Base-by-base conservation (phyloP, 92 coral and sea anemone species). In the Porites cylindrica region DNA sequence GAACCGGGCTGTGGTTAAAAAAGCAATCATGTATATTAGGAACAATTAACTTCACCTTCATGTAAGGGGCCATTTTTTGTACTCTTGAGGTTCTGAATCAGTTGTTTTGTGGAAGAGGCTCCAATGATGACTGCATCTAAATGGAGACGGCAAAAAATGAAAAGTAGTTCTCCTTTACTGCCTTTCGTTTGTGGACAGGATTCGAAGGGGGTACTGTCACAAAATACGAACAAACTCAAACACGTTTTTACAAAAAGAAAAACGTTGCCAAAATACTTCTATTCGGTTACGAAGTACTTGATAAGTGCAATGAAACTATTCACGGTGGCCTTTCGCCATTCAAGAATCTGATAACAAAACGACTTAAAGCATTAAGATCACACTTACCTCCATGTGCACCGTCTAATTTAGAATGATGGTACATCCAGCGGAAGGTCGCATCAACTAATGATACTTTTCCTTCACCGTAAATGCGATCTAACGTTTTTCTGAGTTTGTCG, bases 51-150 rank as follows among this genome's bases (percentile, higher is more conserved):
- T 85, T 75, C 54, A 96, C 98, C 96, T 85, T 95, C 91, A 72
- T 96, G 95, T 61, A 96, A 88, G 58, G 96, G 94, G 19, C 94
- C 99, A 60, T 89, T 81, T 72, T 76, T 78, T 66, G 90, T 70
- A 64, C 91, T 92, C 80, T 89, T 79, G 8, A 94, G 60, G 77
- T 93, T 96, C 84, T 89, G 82, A 76, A 91, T 80, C 76, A 96
- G 61, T 26, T 94, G 98, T 23, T 83, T 74, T 32, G 77, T 58
- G 0, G 92, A 92, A 13, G 99, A 93, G 14, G 96, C 99, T 60
- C 99, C 99, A 75, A 96, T 89, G 74, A 96, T 82, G 38, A 96
- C 96, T 20, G 92, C 93, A 77, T 96, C 99, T 96, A n/a, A 70
- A 85, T 0, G 61, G 1, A 56, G 11, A 14, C 13, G 61, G 16